These are phyloP conservation scores for Lucifuga dentata DNA, from an alignment of 2,113 vertebrate species.

Conservation along the genomic window DNA sequence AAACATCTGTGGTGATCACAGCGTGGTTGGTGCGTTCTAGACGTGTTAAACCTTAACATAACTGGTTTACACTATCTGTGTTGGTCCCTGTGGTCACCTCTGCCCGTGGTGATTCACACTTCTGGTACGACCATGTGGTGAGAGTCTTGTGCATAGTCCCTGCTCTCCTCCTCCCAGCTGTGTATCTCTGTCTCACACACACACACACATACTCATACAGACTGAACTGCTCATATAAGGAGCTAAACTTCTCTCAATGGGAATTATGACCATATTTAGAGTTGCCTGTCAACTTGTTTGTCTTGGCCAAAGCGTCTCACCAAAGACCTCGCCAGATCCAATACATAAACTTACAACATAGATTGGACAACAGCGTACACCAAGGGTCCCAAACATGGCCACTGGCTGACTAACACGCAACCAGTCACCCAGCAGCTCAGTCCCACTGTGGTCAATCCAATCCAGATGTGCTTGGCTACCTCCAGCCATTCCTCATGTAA, in stretches of 20 bases:
- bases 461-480: slow-evolving; percentile 71
- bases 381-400: slow-evolving; percentile 62
- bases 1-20: not conserved
- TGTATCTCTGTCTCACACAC: slow-evolving; percentile 25
- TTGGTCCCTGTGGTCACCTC: slow-evolving; percentile 33
- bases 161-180: slow-evolving; percentile 40
- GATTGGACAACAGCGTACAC: slow-evolving; percentile 52
- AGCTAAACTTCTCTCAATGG: slow-evolving; percentile 79
- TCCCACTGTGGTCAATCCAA: slow-evolving; percentile 56
- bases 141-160: slow-evolving; percentile 47
- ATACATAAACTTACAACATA: slow-evolving; percentile 58
- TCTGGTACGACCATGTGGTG: slow-evolving; percentile 67
- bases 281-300: slow-evolving; percentile 75
- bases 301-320: slow-evolving; percentile 67
- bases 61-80: slow-evolving; percentile 1
- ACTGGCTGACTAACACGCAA: slow-evolving; percentile 45
- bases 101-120: slow-evolving; percentile 72
- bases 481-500: slow-evolving; percentile 27
- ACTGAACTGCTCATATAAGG: slow-evolving; percentile 84
- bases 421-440: slow-evolving; percentile 45
- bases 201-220: slow-evolving; percentile 46
- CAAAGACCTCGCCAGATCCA: slow-evolving; percentile 43
- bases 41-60: slow-evolving; percentile 11
- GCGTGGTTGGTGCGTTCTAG: not conserved
- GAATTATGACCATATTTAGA: slow-evolving; percentile 87